Conservation (phyloP, 2,888 invertebrate species). For the Steinernema hermaphroditum region DNA sequence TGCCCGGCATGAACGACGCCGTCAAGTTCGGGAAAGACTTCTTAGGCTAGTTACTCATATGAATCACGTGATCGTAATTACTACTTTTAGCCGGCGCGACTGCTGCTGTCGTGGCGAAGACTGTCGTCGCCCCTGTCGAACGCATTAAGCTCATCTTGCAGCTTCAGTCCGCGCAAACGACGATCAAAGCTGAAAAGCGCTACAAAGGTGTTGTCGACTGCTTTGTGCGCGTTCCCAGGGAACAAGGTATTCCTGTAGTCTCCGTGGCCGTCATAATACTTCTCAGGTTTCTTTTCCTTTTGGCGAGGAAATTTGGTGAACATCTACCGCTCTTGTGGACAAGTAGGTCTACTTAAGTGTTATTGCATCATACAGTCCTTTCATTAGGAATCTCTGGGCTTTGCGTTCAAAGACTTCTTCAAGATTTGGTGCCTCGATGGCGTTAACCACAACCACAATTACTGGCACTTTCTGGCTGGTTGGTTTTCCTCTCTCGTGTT, state of each 20-base stretch:
- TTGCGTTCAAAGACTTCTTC: slow-evolving; percentile 64
- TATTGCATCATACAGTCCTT: not conserved
- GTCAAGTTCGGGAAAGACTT: slow-evolving; percentile 45
- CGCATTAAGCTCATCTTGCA: slow-evolving; percentile 84
- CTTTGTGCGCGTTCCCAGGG: slow-evolving; percentile 61
- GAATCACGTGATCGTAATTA: not conserved
- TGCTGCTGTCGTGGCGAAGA: slow-evolving; percentile 89
- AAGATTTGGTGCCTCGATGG: slow-evolving; percentile 55
- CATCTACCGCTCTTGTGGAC: slow-evolving; percentile 67
- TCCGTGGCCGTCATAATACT: no score
- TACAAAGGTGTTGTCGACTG: slow-evolving; percentile 80
- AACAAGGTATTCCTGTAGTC: slow-evolving; percentile 53
- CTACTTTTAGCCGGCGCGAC: slow-evolving; percentile 75
- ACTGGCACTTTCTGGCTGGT: slow-evolving; percentile 43
- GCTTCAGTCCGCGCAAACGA: slow-evolving; percentile 82
- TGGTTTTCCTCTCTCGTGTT: slow-evolving; percentile 3
- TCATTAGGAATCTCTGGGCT: slow-evolving; percentile 58
- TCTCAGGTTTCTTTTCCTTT: slow-evolving; percentile 67
- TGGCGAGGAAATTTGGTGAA: slow-evolving; percentile 71
- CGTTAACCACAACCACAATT: slow-evolving; percentile 45
- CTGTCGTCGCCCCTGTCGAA: slow-evolving; percentile 90
- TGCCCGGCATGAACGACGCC: slow-evolving; percentile 36
- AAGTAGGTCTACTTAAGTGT: slow-evolving; percentile 42
- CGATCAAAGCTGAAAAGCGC: slow-evolving; percentile 75
- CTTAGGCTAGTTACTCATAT: not conserved